phyloP scores from a whole-genome alignment of 2,888 invertebrate species.

The Tetanocera ferruginea region DNA sequence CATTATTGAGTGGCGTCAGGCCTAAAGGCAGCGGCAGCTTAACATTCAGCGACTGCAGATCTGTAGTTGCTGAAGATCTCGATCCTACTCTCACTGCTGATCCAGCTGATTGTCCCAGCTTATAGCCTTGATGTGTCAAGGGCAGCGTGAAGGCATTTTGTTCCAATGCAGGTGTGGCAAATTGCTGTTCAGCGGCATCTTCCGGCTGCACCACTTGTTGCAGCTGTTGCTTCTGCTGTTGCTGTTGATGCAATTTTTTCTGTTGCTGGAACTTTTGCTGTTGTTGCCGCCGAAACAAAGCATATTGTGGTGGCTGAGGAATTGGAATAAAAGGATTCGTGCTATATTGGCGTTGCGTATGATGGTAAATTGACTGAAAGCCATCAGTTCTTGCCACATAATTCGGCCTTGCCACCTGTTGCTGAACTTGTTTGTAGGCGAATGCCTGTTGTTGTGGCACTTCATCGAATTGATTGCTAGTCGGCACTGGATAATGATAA shows the following conservation, averaged over 20 bases:
- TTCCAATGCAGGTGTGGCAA: slow-evolving; percentile 58
- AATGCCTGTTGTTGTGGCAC: not conserved
- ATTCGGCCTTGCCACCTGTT: not conserved
- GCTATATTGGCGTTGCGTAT: slow-evolving; percentile 1
- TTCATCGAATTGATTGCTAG: not conserved
- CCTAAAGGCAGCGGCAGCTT: slow-evolving; percentile 62
- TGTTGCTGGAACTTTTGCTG: slow-evolving; percentile 35
- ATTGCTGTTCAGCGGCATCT: slow-evolving; percentile 46
- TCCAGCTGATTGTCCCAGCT: slow-evolving; percentile 42
- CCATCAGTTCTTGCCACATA: not conserved
- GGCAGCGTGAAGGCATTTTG: slow-evolving; percentile 62
- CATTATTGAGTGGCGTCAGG: slow-evolving; percentile 58
- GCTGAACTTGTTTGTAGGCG: not conserved
- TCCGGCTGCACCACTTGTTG: slow-evolving; percentile 38
- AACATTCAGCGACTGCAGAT: slow-evolving; percentile 56
- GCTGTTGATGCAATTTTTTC: slow-evolving; percentile 14
- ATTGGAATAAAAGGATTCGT: no score
- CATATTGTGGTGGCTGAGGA: not conserved
- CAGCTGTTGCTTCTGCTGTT: slow-evolving; percentile 27
- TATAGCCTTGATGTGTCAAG: slow-evolving; percentile 61
- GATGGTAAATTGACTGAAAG: not conserved
- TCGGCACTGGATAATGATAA: slow-evolving; percentile 61
- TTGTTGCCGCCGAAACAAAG: slow-evolving; percentile 29
- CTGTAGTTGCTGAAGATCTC: not conserved
- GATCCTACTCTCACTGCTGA: not conserved